Evolutionary conservation across 30 jellyfish, hydroid and myxozoan species (phyloP).

Genomic region (Clytia hemisphaerica): DNA sequence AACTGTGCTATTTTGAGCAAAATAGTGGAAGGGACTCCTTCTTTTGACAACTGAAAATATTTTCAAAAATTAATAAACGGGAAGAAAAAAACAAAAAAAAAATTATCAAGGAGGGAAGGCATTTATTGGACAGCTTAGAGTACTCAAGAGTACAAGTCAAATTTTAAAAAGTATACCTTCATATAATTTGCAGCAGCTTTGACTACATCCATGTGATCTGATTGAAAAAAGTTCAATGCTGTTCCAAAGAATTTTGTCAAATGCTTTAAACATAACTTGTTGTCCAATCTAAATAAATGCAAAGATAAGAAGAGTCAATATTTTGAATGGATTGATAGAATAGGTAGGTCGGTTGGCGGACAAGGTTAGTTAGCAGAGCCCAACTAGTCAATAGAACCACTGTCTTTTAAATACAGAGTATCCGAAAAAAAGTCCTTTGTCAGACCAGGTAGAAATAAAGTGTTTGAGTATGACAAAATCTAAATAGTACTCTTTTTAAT

Average conservation of each 20-base stretch:
- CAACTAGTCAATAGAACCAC: background rate
- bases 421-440: background rate
- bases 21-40: background rate
- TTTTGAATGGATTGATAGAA: too few species aligned
- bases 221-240: slow-evolving; percentile 55
- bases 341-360: too few species aligned
- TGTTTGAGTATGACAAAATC: too few species aligned
- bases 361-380: too few species aligned
- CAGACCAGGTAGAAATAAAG: too few species aligned
- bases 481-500: too few species aligned
- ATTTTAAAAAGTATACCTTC: slow-evolving; percentile 27
- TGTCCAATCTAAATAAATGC: slow-evolving; percentile 34
- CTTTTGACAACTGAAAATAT: too few species aligned
- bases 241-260: slow-evolving; percentile 62
- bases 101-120: too few species aligned
- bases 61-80: too few species aligned
- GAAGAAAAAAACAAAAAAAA: too few species aligned
- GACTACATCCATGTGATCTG: slow-evolving; percentile 61
- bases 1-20: background rate
- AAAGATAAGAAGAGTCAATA: background rate
- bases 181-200: slow-evolving; percentile 51
- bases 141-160: too few species aligned
- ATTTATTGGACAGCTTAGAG: too few species aligned
- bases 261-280: slow-evolving; percentile 42
- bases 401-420: background rate